Evolutionary conservation across 2,113 vertebrate genomes (phyloP), one percentile per base, ranked within the genome.

Genomic region (Neomonachus schauinslandi): DNA sequence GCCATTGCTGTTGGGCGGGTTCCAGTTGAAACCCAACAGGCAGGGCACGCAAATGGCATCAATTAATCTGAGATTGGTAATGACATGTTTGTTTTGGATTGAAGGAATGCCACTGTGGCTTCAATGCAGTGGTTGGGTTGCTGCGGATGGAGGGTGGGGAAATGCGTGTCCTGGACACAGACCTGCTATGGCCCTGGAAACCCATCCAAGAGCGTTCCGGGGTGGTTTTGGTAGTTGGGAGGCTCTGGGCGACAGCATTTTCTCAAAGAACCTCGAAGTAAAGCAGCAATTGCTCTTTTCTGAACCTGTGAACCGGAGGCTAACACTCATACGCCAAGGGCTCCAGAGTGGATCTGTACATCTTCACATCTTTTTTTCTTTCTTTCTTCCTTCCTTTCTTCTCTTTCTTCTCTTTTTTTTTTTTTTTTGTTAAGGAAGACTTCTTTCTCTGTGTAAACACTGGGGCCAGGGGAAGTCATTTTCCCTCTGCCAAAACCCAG

Each of bases 51-150:
- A 97, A 97, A 93, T 93, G 94, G 94, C 97, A 94, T 65, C 94
- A 93, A 94, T 98, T 98, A 98, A 97, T 97, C 97, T 92, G 85
- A 96, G 94, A 97, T 94, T 89, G 93, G 97, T 97, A 98, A 97
- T 97, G 97, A 96, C 95, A 92, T 91, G 97, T 98, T 97, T 98
- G 93, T 94, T 93, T 97, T 96, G 98, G 95, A 83, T n/a, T 7
- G 77, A 95, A 94, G 42, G 65, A 93, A 74, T 55, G 88, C 39
- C 94, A 76, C 24, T 96, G 92, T 96, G 97, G 98, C 94, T 97
- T 94, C 36, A 18, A 11, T 39, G 71, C 82, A 63, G 93, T 53
- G 94, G 89, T 65, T 80, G 83, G 96, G 69, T 85, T 96, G 51
- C 15, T 91, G 71, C 83, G 81, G 89, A 79, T 4, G 14, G 84